These are phyloP conservation scores for Dolomedes plantarius DNA, from an alignment of 2,888 invertebrate genomes.

Conservation along the genomic window DNA sequence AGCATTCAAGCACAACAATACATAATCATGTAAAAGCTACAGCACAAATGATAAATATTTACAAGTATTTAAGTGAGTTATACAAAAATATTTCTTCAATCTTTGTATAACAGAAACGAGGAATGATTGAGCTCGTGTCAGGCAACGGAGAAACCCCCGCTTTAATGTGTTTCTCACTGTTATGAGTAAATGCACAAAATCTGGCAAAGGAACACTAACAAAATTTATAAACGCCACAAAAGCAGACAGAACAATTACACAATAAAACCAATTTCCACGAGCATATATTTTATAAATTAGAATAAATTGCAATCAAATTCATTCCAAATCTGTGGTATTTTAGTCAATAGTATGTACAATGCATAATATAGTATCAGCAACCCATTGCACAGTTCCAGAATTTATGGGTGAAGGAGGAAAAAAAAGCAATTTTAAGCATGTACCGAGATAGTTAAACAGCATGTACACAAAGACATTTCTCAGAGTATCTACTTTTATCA, in stretches of 20 bases:
- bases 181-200: conserved; percentile 67
- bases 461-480: too few relatives aligned
- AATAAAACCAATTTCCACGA: not conserved
- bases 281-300: conserved; percentile 10
- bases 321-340: conserved; percentile 43
- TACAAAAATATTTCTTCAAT: conserved; percentile 70
- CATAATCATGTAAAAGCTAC: conserved; percentile 53
- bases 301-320: not conserved
- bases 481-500: too few relatives aligned
- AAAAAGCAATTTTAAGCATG: too few relatives aligned
- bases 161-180: conserved; percentile 66
- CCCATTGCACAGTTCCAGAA: not conserved
- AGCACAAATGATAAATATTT: conserved; percentile 68
- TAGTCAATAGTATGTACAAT: conserved; percentile 25
- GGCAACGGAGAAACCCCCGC: conserved; percentile 60
- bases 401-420: too few relatives aligned
- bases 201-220: conserved; percentile 34
- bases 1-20: conserved; percentile 35
- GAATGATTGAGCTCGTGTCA: conserved; percentile 71
- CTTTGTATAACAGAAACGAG: conserved; percentile 70
- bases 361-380: conserved; percentile 17
- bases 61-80: conserved; percentile 68
- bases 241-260: not conserved
- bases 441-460: too few relatives aligned
- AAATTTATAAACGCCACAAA: conserved; percentile 6